Base-by-base conservation (phyloP, 37 sponge, comb jelly and placozoan species). In the Mnemiopsis leidyi region DNA sequence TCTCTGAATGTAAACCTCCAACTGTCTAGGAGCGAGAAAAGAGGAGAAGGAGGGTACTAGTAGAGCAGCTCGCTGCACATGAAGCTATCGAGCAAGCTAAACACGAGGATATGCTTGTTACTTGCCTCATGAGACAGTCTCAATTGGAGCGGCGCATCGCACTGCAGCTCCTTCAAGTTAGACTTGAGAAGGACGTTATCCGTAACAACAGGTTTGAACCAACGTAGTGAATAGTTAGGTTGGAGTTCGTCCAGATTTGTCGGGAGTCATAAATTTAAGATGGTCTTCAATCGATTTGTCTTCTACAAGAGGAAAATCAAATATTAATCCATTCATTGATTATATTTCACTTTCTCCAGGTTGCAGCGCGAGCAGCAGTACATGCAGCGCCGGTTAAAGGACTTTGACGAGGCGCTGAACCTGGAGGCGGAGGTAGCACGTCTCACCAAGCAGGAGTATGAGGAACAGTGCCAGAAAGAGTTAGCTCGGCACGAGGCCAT, bases 161-260 rank as follows among this genome's bases (percentile, higher is more conserved):
- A 36, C 95, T 97, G 33, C 98, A 98, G 76, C 96, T 98, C 82
- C 94, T 98, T 95, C 96, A 96, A 76, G 95, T 98, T 25, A 94
- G 95, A 16, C 94, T 94, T 93, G 95, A 97, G 93, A 97, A 97
- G 92, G 95, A 96, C 68, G 94, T 93, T 69, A 95, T 97, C 68
- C 35, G 96, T 32, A 95, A 95, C 93, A 97, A 96, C 92, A 34
- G 96, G 93, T 94, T 29, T n/a, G n/a, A n/a, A n/a, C n/a, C n/a
- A n/a, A n/a, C n/a, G n/a, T n/a, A n/a, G 68, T 67, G 13, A 67
- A 21, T 21, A 67, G 18, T 67, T 21, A 67, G 68, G 20, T 13
- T 21, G 13, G 18, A 67, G n/a, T n/a, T n/a, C n/a, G n/a, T n/a
- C n/a, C n/a, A 76, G 16, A 76, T 76, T 21, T 20, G 33, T 76